phyloP scores from a whole-genome alignment of 2,797 vertebrate species.

The Coilia nasus region DNA sequence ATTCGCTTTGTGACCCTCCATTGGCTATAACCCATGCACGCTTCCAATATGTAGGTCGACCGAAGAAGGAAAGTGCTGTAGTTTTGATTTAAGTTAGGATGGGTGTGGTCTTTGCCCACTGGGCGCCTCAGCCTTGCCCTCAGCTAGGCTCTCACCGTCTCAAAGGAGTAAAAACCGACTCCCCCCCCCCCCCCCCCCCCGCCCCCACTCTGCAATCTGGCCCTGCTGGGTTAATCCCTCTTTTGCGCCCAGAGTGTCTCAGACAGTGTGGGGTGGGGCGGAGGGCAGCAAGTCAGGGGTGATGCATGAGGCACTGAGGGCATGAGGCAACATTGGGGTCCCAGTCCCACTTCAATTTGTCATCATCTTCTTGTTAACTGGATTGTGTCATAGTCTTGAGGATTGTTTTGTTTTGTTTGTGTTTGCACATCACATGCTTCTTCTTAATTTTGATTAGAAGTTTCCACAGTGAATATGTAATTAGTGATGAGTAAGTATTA shows the following conservation, averaged over 20 bases:
- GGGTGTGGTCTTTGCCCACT: not conserved
- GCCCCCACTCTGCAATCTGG: slow-evolving; percentile 67
- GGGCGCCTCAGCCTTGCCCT: not conserved
- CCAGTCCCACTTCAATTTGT: not conserved
- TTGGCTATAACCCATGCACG: no score
- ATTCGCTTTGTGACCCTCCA: no score
- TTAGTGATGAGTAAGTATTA: no score
- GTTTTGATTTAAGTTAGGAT: not conserved
- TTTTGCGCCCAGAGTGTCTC: slow-evolving; percentile 19
- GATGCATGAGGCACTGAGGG: not conserved
- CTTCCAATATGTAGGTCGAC: no score
- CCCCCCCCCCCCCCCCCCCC: slow-evolving; percentile 51
- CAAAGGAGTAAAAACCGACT: slow-evolving; percentile 67
- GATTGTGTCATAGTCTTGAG: not conserved
- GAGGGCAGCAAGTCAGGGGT: not conserved
- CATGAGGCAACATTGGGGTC: not conserved
- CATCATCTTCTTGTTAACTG: not conserved
- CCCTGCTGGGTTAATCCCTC: slow-evolving; percentile 67
- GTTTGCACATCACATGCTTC: not conserved
- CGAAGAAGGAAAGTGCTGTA: not conserved
- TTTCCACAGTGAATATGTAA: not conserved
- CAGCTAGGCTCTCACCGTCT: slow-evolving; percentile 47
- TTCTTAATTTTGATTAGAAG: not conserved
- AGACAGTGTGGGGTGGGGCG: slow-evolving; percentile 1
- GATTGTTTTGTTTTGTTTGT: not conserved